These are phyloP conservation scores for Simalia tracyae DNA, from an alignment of 2,797 vertebrate species.

Conservation along the genomic window DNA sequence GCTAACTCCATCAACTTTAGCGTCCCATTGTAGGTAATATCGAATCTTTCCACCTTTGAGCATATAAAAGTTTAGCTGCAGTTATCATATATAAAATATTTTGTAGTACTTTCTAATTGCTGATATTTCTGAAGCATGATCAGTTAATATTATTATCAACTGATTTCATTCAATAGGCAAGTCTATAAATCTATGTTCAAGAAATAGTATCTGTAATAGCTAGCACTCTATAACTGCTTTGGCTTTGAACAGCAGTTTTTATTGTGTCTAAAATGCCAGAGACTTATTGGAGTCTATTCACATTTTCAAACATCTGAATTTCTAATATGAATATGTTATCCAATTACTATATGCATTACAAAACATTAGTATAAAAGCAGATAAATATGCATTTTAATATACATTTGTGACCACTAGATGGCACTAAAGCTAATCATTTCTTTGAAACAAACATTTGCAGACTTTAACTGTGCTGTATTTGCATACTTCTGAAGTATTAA, in stretches of 20 bases:
- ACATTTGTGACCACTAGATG: not conserved
- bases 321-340: not conserved
- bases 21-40: no score
- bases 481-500: not conserved
- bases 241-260: not conserved
- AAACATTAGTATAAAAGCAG: not conserved
- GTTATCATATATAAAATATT: no score
- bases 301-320: not conserved
- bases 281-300: not conserved
- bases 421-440: not conserved
- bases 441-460: not conserved
- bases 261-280: not conserved
- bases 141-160: not conserved
- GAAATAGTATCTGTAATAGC: not conserved
- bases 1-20: no score
- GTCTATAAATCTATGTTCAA: not conserved
- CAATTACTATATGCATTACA: not conserved
- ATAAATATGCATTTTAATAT: not conserved
- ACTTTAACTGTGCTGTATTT: not conserved
- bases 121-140: not conserved
- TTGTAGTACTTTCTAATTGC: not conserved
- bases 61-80: no score
- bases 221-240: not conserved
- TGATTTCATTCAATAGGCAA: not conserved
- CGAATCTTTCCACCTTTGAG: no score